Evolutionary conservation across 2,113 vertebrate species (phyloP).

Genomic region (Dasyornis broadbenti): DNA sequence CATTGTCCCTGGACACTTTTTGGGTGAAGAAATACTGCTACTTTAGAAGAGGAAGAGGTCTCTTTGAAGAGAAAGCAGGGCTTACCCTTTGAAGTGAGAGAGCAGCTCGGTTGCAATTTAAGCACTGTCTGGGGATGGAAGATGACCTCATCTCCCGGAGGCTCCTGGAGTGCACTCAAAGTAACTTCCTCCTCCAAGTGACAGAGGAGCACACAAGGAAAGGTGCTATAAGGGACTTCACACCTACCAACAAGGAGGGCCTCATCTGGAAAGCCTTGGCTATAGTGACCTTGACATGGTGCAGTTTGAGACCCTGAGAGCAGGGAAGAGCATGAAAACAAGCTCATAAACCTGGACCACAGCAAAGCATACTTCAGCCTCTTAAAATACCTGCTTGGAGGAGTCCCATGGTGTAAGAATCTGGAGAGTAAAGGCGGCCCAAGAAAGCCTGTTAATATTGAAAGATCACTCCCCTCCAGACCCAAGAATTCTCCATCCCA

Average conservation of each 20-base stretch:
- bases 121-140: background rate
- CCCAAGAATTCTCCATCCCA: background rate
- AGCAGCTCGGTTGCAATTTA: background rate
- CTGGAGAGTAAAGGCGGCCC: background rate
- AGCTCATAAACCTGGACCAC: background rate
- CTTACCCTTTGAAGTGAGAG: background rate
- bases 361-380: background rate
- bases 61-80: background rate
- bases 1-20: background rate
- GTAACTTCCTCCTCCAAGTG: background rate
- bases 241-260: background rate
- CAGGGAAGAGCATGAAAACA: background rate
- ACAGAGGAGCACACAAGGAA: background rate
- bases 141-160: background rate
- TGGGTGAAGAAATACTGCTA: background rate
- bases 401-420: background rate
- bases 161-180: background rate
- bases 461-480: background rate
- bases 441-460: background rate
- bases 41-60: background rate
- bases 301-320: background rate
- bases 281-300: background rate
- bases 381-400: background rate
- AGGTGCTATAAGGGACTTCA: background rate
- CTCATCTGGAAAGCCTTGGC: background rate